Base-by-base conservation (phyloP, 2,797 vertebrate genomes). In the Sebastes hopkinsi region DNA sequence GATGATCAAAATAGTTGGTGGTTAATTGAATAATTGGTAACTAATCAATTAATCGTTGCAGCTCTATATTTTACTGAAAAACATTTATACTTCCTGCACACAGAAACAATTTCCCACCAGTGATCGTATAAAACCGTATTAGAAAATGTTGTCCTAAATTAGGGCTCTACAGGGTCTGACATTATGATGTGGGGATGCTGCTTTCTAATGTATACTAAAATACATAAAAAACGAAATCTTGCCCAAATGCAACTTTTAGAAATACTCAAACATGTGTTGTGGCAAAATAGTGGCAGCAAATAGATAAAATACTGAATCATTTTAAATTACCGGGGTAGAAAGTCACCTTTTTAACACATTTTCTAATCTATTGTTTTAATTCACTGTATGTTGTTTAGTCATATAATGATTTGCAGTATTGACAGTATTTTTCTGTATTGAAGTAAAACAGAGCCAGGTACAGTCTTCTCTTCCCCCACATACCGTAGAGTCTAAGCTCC, bases 401-500 rank as follows among this genome's bases (percentile, higher is more conserved):
- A 30, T 11, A 22, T 12, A 18, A 30, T 38, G 1, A 36, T 22
- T 18, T 18, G 5, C 11, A 23, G 4, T 34, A 13, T 30, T 30
- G 3, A 23, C 65, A 66, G 9, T 30, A 52, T 64, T 78, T 16
- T 7, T 61, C 46, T n/a, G 18, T 32, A 7, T 1, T 59, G 6
- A 34, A 38, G 10, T 16, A 6, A 65, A 58, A 46, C 18, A 50
- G 12, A 65, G 11, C n/a, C 6, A 25, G n/a, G 34, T 22, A 8
- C 8, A 72, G 20, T 16, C 11, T 11, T 12, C 5, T 12, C 29
- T 34, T 42, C 10, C 5, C 23, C 6, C 16, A 62, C 29, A 60
- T 7, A 20, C 18, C 16, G 46, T 50, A 20, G 67, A 80, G 22
- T 46, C 4, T 16, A 36, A 77, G 82, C 77, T 46, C 87, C 91